Percentiles rank a stretch among this genome's conserved stretches.
Evolutionary conservation across 2,888 invertebrate species (phyloP).

Genomic region (Operophtera brumata): DNA sequence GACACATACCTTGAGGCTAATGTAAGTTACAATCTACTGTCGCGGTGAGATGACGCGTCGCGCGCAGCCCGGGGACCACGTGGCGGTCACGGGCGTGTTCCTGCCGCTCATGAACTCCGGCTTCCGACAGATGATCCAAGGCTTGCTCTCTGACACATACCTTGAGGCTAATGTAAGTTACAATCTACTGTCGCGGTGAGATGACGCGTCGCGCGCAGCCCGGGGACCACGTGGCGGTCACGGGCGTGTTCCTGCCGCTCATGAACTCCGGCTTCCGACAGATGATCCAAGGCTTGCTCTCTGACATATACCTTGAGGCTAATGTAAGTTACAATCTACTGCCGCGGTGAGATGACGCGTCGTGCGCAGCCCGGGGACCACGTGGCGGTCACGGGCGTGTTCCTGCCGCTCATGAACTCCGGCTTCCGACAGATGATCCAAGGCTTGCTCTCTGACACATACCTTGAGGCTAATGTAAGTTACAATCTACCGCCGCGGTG

Average conservation of each 20-base stretch:
- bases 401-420: conserved; percentile 90
- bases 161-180: conserved; percentile 94
- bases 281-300: conserved; percentile 91
- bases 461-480: conserved; percentile 94
- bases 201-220: conserved; percentile 93
- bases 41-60: conserved; percentile 95
- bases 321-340: conserved; percentile 92
- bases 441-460: conserved; percentile 96
- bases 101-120: conserved; percentile 92
- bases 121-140: conserved; percentile 90
- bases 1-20: conserved; percentile 98
- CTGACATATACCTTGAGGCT: conserved; percentile 97
- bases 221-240: conserved; percentile 95
- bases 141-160: conserved; percentile 96
- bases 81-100: conserved; percentile 94
- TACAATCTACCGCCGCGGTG: conserved; percentile 95
- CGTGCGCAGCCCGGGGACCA: conserved; percentile 97
- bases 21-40: conserved; percentile 90
- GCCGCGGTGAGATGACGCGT: conserved; percentile 95
- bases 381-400: conserved; percentile 94
- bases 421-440: conserved; percentile 92
- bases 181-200: conserved; percentile 96
- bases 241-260: conserved; percentile 96
- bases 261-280: conserved; percentile 91
- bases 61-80: conserved; percentile 97